Evolutionary conservation across 1,140 invertebrate species (phyloP), one percentile per base, ranked within the genome.

Genomic region (Anagrus nilaparvatae): DNA sequence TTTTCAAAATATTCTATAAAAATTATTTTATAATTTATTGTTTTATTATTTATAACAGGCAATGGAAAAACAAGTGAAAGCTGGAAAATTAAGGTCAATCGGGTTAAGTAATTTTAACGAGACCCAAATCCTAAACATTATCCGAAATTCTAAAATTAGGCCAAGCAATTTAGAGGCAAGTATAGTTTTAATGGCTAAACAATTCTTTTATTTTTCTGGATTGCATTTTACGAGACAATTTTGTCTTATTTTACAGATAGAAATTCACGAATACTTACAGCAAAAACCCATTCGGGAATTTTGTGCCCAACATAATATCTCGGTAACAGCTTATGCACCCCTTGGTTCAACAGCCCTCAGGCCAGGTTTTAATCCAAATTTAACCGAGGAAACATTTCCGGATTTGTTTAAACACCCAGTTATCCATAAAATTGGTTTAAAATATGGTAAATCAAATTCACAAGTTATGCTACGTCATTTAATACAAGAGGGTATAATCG

Each of bases 281-380:
- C 89, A 94, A 61, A 73, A 74, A 14, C 66, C 76, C 13, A 59
- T 95, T 17, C 69, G 81, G 2, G 69, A 82, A 45, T 88, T 80
- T 46, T 93, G 88, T 55, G 70, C 75, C 36, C 56, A 72, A 3
- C 69, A 82, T 46, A 72, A 79, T 17, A 87, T 94, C 16, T 63
- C 74, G 1, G 61, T 94, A 12, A 87, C 81, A 0, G 87, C 86
- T 0, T 95, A 93, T 54, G 80, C 82, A n/a, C 86, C 89, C 1
- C 58, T 95, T 1, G 89, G 84, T 1, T 81, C 81, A 2, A 78
- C 75, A 41, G 81, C 78, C 44, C 48, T 59, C 23, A 6, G 56
- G 71, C 12, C 57, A 67, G 38, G 50, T 66, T 7, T 54, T 72
- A 48, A 69, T 69, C 8, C 74, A 69, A 51, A 38, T 31, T n/a